Conservation (phyloP, 2,797 vertebrate genomes). For the Sebastes umbrosus region DNA sequence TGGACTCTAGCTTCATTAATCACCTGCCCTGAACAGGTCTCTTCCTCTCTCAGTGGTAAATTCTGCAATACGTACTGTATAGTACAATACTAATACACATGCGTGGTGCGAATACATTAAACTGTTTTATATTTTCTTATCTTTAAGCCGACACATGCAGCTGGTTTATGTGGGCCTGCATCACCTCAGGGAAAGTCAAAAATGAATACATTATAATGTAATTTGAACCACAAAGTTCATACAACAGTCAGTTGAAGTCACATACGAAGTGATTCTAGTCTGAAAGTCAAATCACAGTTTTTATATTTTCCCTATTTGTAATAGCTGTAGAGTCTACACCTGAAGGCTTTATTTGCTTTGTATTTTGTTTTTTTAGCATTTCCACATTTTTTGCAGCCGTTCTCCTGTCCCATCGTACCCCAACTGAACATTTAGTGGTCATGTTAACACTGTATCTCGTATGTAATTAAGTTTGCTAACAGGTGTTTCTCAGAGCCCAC, state of each 20-base stretch:
- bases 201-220: background rate
- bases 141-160: background rate
- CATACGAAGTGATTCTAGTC: background rate
- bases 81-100: background rate
- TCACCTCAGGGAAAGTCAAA: background rate
- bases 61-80: background rate
- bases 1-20: background rate
- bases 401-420: conserved; percentile 52
- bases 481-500: conserved; percentile 77
- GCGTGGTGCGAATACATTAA: background rate
- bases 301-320: background rate
- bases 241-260: background rate
- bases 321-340: background rate
- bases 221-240: background rate
- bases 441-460: conserved; percentile 61
- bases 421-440: conserved; percentile 29
- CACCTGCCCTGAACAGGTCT: background rate
- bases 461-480: conserved; percentile 80
- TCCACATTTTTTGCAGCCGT: conserved; percentile 31
- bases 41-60: background rate
- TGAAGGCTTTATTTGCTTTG: background rate
- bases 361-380: conserved; percentile 1
- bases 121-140: background rate
- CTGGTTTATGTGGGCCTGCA: background rate
- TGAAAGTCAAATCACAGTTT: background rate